Conservation (phyloP, 2,113 vertebrate species). For the Vidua chalybeata region DNA sequence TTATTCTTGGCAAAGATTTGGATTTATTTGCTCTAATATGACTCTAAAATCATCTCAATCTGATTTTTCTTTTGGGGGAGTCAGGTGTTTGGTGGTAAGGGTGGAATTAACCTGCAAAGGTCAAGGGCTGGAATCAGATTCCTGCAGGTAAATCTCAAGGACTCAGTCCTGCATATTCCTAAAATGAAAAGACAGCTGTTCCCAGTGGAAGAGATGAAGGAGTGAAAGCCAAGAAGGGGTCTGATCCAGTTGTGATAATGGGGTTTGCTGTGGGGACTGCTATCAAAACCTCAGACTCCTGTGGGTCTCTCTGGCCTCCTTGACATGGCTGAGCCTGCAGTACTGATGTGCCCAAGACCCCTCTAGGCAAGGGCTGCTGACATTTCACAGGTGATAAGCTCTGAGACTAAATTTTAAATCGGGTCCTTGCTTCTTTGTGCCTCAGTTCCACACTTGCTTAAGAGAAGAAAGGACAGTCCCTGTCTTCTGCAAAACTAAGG, state of each 20-base stretch:
- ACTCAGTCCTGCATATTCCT: neutral
- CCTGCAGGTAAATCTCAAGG: neutral
- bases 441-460: neutral
- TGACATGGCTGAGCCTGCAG: neutral
- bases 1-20: neutral
- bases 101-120: neutral
- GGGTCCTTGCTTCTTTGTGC: neutral
- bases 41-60: neutral
- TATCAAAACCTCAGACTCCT: neutral
- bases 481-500: neutral
- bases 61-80: neutral
- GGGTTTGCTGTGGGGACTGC: neutral
- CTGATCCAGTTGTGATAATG: neutral
- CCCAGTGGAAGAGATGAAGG: neutral
- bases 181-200: neutral
- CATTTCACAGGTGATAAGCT: neutral
- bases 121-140: neutral
- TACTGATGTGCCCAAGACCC: neutral
- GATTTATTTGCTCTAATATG: slow-evolving; percentile 6
- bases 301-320: neutral
- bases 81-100: neutral
- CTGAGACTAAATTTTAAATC: neutral
- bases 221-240: neutral
- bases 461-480: neutral
- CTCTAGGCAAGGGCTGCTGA: neutral